Conservation (phyloP, 92 coral and sea anemone species). For the Epizoanthus stellaris region DNA sequence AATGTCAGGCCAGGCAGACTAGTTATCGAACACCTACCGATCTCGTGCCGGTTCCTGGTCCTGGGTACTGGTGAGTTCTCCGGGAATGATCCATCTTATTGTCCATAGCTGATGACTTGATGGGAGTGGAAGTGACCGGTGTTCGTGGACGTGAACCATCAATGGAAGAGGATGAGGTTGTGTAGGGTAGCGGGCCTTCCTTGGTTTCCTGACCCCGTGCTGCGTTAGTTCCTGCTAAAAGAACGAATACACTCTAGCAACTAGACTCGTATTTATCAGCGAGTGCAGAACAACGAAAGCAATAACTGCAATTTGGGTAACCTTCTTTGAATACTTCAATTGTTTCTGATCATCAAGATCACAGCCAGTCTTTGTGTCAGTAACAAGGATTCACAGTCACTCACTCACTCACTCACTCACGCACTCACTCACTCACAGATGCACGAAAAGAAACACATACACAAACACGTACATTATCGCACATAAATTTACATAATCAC, state of each 20-base stretch:
- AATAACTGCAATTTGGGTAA: no score
- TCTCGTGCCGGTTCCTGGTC: not conserved
- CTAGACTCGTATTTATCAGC: not conserved
- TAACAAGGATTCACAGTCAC: no score
- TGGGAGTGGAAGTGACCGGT: slow-evolving; percentile 35
- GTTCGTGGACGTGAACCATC: not conserved
- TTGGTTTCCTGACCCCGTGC: not conserved
- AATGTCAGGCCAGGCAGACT: not conserved
- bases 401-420: no score
- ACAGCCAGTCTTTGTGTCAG: no score
- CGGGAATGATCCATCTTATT: not conserved
- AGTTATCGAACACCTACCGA: slow-evolving; percentile 11
- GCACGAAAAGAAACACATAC: not conserved
- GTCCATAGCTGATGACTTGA: slow-evolving; percentile 14
- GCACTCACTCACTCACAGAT: no score
- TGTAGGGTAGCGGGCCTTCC: slow-evolving; percentile 18
- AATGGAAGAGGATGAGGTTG: slow-evolving; percentile 18
- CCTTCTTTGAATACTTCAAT: no score
- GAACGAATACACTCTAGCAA: not conserved
- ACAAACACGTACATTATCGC: not conserved
- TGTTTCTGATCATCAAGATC: no score
- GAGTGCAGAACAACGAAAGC: not conserved
- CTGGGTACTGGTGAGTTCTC: not conserved
- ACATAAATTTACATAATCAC: no score
- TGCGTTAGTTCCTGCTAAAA: not conserved